These are phyloP conservation scores for Drosophila gunungcola DNA, from an alignment of 1,140 invertebrate genomes.

Conservation along the genomic window DNA sequence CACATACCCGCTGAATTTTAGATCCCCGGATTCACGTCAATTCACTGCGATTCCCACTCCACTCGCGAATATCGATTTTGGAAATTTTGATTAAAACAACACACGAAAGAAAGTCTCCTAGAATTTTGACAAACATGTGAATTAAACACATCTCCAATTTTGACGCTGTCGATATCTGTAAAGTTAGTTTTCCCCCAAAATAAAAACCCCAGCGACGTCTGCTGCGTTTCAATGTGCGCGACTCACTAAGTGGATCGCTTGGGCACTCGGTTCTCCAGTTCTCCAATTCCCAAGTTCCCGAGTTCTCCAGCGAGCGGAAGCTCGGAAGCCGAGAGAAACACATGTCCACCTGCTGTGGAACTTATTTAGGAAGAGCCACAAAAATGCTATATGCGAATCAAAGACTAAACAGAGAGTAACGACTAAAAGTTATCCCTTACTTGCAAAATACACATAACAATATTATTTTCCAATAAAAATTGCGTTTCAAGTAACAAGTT, in stretches of 20 bases:
- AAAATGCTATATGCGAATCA: neutral
- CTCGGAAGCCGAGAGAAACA: slow-evolving; percentile 13
- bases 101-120: slow-evolving; percentile 16
- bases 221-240: slow-evolving; percentile 39
- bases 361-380: slow-evolving; percentile 11
- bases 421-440: neutral
- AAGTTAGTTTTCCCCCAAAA: slow-evolving; percentile 4
- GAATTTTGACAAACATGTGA: slow-evolving; percentile 67
- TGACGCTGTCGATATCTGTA: slow-evolving; percentile 15
- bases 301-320: slow-evolving; percentile 35
- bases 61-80: neutral
- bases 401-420: neutral
- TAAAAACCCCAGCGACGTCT: slow-evolving; percentile 36
- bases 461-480: no score
- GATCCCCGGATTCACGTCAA: neutral
- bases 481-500: no score
- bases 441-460: no score
- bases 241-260: slow-evolving; percentile 34
- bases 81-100: slow-evolving; percentile 26
- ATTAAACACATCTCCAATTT: slow-evolving; percentile 36
- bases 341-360: slow-evolving; percentile 24
- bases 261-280: slow-evolving; percentile 10
- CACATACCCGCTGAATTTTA: neutral
- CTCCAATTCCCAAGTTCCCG: slow-evolving; percentile 2
- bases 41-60: neutral